Conservation (phyloP, 2,888 invertebrate genomes). For the Phyto melanocephala region DNA sequence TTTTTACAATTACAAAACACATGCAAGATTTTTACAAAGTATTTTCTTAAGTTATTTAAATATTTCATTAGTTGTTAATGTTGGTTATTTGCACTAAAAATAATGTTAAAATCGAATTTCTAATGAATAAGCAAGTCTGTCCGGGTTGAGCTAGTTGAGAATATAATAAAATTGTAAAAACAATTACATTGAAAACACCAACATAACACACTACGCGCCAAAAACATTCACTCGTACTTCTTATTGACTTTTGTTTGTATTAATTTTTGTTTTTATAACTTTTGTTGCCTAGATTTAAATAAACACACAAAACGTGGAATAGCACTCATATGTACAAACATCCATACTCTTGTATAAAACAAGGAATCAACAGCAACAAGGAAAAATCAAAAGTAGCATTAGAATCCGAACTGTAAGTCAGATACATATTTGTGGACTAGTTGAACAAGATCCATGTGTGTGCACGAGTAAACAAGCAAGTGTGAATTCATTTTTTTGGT, state of each 20-base stretch:
- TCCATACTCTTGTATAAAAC: too few species aligned
- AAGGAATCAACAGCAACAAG: conserved; percentile 36
- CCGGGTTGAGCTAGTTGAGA: too few species aligned
- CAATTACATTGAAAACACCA: conserved; percentile 13
- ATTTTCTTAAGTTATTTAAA: too few species aligned
- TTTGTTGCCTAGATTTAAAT: conserved; percentile 34
- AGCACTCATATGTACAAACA: too few species aligned
- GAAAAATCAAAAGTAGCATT: conserved; percentile 34
- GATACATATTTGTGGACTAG: not conserved
- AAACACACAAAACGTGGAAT: conserved; percentile 22
- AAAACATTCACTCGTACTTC: conserved; percentile 52
- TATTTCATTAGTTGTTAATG: too few species aligned
- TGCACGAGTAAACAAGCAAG: too few species aligned
- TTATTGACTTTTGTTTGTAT: conserved; percentile 23
- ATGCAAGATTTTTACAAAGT: too few species aligned
- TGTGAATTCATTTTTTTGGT: conserved; percentile 15
- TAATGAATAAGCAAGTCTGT: too few species aligned
- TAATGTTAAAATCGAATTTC: too few species aligned
- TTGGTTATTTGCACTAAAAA: too few species aligned
- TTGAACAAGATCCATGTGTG: not conserved
- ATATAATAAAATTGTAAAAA: too few species aligned
- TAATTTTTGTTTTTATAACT: not conserved
- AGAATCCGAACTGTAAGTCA: conserved; percentile 35
- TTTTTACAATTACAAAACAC: too few species aligned
- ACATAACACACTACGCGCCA: conserved; percentile 51